Base-by-base conservation (phyloP, 1,140 invertebrate species). In the Sitophilus oryzae region DNA sequence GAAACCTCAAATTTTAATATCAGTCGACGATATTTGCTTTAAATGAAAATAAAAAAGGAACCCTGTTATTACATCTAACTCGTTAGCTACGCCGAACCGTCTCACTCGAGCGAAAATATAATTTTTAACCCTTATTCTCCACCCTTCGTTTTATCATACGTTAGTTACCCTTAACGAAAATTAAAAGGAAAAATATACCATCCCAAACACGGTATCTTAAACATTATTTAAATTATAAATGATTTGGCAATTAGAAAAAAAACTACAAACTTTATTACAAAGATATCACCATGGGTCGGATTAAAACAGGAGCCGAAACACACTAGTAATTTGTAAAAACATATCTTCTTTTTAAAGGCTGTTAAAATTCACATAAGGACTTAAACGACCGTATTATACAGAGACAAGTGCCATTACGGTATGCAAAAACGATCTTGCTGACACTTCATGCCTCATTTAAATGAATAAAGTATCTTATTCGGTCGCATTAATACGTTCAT, bases 1-100 rank as follows among this genome's bases (percentile, higher is more conserved):
- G 21, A 47, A 5, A 6, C 41, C 52, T 48, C 44, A 14, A 44
- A 40, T 44, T 57, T 59, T 62, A 35, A 37, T 47, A 47, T 58
- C 16, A 25, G 4, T 37, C 45, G 35, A 47, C 18, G 36, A 36
- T 47, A 47, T 47, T 47, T 47, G 45, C 25, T 47, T 47, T 30
- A 35, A 30, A 36, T 35, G 36, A 47, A 47, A 47, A 45, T n/a
- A 30, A 30, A 30, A 30, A 6, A 5, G 25, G 25, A 30, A n/a
- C n/a, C 25, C 11, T 30, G 25, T 30, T 30, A 30, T 30, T 30
- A 30, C 25, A 30, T 30, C 25, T 30, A 30, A 30, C 25, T 30
- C 25, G 25, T 5, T 30, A 6, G 5, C 25, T 6, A 6, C 25
- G 25, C 25, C 25, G 11, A 11, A 30, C 25, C 25, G 11, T 30